A percentile compares a stretch with the other conserved stretches of the same genome.
Evolutionary conservation across 2,888 invertebrate species (phyloP).

Genomic region (Electrophaes corylata): DNA sequence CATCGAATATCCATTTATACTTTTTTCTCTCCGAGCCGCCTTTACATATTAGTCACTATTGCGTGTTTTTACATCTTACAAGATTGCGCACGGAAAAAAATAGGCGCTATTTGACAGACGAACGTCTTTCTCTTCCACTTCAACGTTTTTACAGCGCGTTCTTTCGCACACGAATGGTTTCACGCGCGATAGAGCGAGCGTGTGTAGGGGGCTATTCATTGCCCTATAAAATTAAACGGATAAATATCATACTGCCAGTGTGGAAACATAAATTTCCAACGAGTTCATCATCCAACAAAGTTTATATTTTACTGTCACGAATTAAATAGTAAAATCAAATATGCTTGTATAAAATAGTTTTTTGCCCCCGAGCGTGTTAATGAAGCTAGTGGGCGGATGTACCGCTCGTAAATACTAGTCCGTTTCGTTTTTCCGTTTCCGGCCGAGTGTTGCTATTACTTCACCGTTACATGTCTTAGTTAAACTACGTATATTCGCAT

Average conservation of each 20-base stretch:
- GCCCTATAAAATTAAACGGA: background rate
- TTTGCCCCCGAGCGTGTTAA: constrained; percentile 64
- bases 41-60: no score
- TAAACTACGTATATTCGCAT: constrained; percentile 65
- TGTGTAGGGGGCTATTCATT: background rate
- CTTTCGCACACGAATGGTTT: background rate
- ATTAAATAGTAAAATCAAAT: constrained; percentile 44
- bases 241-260: background rate
- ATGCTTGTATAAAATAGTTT: constrained; percentile 50
- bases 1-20: no score
- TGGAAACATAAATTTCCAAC: background rate
- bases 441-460: constrained; percentile 72
- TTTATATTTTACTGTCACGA: constrained; percentile 6
- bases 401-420: constrained; percentile 79
- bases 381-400: constrained; percentile 75
- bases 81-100: background rate
- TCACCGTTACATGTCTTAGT: constrained; percentile 75
- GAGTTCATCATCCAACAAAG: constrained; percentile 1
- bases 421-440: constrained; percentile 82
- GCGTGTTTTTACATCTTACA: no score
- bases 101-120: background rate
- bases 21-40: no score
- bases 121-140: background rate
- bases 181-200: background rate
- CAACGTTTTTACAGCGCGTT: background rate